Conservation (phyloP, 2,797 vertebrate genomes). For the Lepidocolaptes lacrymiger region DNA sequence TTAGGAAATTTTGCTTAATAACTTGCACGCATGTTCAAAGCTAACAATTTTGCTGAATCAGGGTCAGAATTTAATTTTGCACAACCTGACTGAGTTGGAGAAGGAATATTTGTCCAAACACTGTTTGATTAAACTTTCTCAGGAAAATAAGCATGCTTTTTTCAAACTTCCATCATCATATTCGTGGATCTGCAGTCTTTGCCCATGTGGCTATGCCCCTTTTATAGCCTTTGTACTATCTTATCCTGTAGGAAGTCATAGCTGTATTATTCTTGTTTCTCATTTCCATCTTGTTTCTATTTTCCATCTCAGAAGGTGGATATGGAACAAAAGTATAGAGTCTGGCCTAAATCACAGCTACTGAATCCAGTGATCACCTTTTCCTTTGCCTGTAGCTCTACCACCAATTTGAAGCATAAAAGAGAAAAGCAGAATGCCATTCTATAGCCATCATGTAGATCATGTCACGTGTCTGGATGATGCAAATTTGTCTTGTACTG, state of each 20-base stretch:
- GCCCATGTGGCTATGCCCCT: neutral
- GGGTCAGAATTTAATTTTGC: neutral
- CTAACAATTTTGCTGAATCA: neutral
- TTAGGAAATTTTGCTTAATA: neutral
- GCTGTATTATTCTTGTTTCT: neutral
- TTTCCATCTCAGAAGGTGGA: neutral
- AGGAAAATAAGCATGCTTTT: neutral
- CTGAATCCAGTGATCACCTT: neutral
- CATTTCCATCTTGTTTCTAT: neutral
- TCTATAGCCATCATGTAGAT: neutral
- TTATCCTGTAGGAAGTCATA: neutral
- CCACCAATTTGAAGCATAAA: neutral
- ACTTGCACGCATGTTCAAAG: neutral
- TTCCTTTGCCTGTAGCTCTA: neutral
- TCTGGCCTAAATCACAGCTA: neutral
- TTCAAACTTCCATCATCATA: neutral
- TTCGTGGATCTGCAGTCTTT: neutral
- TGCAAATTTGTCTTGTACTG: neutral
- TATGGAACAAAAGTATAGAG: neutral
- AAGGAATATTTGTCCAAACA: neutral
- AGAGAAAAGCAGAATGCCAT: neutral
- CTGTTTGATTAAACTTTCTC: neutral
- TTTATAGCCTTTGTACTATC: neutral
- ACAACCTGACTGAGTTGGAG: neutral
- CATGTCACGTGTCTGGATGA: neutral